Evolutionary conservation across 2,888 invertebrate genomes (phyloP), one percentile per base, ranked within the genome.

Genomic region (Nysson spinosus): DNA sequence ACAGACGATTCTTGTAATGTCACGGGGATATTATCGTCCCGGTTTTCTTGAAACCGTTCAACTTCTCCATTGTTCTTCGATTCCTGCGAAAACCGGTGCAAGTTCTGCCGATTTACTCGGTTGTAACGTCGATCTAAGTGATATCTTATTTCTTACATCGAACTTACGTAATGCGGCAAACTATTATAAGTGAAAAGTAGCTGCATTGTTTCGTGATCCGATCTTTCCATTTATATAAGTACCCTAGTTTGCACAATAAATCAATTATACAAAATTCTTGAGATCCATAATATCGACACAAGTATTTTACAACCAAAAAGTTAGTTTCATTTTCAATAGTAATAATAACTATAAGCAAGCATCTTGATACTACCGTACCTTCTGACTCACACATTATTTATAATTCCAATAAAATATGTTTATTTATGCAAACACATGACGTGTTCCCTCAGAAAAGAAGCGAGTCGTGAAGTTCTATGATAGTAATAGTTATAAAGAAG

Each of bases 21-120:
- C 34, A 30, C 12, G 6, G 34, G 6, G 35, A 32, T 26, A 58
- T 39, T 47, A 47, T 49, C 49, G 34, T 43, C 28, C 16, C 39
- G 49, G 16, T 47, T 57, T 64, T 58, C 52, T 49, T 37, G 37
- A 69, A 61, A 72, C 43, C 32, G 44, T 60, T 56, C 49, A 55
- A 72, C 57, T 72, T 54, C 40, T 19, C 42, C 47, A 73, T 69
- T 72, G 64, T 55, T 51, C 46, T 4, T 3, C n/a, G 30, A 12
- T 22, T 30, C 24, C 16, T 19, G 34, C 28, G 28, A 47, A 19
- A 64, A 50, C 42, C 32, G 14, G 51, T 44, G 50, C 32, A 58
- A 51, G 35, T 67, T 20, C 19, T 16, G 34, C 35, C 46, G 68
- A 62, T 49, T 64, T 42, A 52, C 32, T 55, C 40, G 42, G 17